These are phyloP conservation scores for Periphyllus acericola DNA, from an alignment of 2,888 invertebrate species.

Conservation along the genomic window DNA sequence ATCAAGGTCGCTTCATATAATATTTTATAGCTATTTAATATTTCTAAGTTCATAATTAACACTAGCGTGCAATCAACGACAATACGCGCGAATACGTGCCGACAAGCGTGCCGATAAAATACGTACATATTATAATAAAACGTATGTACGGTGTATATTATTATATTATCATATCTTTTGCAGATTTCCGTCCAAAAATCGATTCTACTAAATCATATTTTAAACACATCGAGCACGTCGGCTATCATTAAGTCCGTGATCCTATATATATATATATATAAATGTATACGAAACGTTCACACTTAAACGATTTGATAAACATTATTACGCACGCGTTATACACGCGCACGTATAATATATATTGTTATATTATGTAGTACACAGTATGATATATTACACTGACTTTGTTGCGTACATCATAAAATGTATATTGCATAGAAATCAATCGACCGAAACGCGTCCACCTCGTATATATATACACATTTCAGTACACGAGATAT, in stretches of 20 bases:
- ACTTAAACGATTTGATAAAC: constrained; percentile 1
- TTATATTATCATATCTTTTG: background rate
- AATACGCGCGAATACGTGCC: background rate
- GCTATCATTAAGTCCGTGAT: background rate
- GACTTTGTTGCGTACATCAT: background rate
- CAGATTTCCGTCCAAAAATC: background rate
- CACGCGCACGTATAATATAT: background rate
- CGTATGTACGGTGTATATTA: background rate
- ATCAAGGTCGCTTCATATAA: constrained; percentile 9
- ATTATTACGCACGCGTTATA: background rate
- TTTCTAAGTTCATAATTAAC: constrained; percentile 44
- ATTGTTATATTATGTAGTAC: background rate
- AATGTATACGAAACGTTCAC: background rate
- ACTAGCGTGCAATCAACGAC: constrained; percentile 10
- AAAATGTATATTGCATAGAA: background rate
- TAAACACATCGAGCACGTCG: background rate
- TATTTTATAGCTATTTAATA: background rate
- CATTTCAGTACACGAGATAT: background rate
- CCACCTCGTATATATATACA: background rate
- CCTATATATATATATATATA: background rate
- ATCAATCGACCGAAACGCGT: constrained; percentile 31
- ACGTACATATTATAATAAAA: background rate
- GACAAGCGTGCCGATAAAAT: background rate
- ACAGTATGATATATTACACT: background rate
- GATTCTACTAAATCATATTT: background rate